These are phyloP conservation scores for Exephanes ischioxanthus DNA, from an alignment of 2,888 invertebrate genomes.

Conservation along the genomic window DNA sequence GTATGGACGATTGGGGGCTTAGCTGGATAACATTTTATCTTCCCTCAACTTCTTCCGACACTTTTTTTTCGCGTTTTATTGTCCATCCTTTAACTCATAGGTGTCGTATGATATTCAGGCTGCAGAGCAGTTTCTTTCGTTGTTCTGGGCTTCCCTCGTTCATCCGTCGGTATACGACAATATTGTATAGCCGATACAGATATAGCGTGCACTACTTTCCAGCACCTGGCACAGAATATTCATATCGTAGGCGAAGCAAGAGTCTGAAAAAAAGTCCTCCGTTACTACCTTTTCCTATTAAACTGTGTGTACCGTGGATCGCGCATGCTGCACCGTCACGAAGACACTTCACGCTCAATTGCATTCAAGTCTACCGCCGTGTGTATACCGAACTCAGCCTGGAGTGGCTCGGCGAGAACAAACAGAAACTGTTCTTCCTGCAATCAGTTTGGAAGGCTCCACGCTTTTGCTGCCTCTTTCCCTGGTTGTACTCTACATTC, in stretches of 20 bases:
- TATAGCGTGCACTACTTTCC: slow-evolving; percentile 17
- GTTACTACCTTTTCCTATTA: slow-evolving; percentile 10
- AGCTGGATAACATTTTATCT: slow-evolving; percentile 12
- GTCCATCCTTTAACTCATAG: slow-evolving; percentile 26
- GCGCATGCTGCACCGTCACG: slow-evolving; percentile 29
- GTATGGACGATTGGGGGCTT: slow-evolving; percentile 15
- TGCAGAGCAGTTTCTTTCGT: slow-evolving; percentile 7
- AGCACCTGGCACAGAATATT: slow-evolving; percentile 37
- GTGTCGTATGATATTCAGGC: slow-evolving; percentile 3
- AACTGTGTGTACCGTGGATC: slow-evolving; percentile 44
- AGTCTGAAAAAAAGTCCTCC: slow-evolving; percentile 5
- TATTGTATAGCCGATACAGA: not conserved
- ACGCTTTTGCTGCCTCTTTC: slow-evolving; percentile 14
- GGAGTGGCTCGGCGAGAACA: slow-evolving; percentile 5
- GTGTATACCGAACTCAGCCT: not conserved
- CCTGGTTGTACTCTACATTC: slow-evolving; percentile 2
- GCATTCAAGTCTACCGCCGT: slow-evolving; percentile 25
- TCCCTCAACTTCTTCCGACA: slow-evolving; percentile 23
- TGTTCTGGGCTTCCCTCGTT: slow-evolving; percentile 36
- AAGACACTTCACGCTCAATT: slow-evolving; percentile 57
- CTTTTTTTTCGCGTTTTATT: slow-evolving; percentile 37
- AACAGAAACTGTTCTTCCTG: slow-evolving; percentile 51
- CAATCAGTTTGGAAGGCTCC: slow-evolving; percentile 55
- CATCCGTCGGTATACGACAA: not conserved
- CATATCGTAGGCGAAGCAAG: slow-evolving; percentile 4